Evolutionary conservation across 92 coral and sea anemone species (phyloP).

Genomic region (Epizoanthus rinbou): DNA sequence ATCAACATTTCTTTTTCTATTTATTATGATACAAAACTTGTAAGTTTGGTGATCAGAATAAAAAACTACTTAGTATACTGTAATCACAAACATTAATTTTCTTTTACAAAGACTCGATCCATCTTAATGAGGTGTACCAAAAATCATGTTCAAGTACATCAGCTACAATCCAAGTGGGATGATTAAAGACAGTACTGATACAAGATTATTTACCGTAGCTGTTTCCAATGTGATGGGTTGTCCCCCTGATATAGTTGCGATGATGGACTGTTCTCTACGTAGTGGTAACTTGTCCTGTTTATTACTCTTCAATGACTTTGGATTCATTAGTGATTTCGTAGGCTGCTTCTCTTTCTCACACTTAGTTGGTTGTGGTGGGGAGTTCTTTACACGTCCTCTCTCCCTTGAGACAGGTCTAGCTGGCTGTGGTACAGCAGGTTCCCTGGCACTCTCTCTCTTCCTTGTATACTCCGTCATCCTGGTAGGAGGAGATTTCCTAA

Average conservation of each 20-base stretch:
- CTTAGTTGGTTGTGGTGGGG: not conserved
- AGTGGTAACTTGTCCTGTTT: not conserved
- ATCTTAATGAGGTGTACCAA: too few species aligned
- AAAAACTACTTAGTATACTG: too few species aligned
- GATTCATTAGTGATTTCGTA: not conserved
- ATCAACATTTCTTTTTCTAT: not conserved
- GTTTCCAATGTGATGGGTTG: constrained; percentile 67
- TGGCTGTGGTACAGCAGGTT: not conserved
- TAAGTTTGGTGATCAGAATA: too few species aligned
- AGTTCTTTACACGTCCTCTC: not conserved
- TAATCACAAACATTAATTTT: too few species aligned
- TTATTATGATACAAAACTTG: not conserved
- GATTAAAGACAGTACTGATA: too few species aligned
- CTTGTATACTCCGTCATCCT: not conserved
- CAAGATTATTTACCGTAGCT: constrained; percentile 53
- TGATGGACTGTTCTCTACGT: constrained; percentile 24
- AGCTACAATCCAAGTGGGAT: too few species aligned
- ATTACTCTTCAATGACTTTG: not conserved
- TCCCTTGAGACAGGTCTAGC: constrained; percentile 24
- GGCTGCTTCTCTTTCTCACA: not conserved
- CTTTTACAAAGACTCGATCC: too few species aligned
- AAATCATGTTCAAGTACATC: too few species aligned
- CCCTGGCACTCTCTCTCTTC: not conserved
- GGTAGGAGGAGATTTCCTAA: not conserved
- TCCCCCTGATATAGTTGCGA: constrained; percentile 66